Conservation (phyloP, 2,113 vertebrate genomes). For the Rhabdornis inornatus region DNA sequence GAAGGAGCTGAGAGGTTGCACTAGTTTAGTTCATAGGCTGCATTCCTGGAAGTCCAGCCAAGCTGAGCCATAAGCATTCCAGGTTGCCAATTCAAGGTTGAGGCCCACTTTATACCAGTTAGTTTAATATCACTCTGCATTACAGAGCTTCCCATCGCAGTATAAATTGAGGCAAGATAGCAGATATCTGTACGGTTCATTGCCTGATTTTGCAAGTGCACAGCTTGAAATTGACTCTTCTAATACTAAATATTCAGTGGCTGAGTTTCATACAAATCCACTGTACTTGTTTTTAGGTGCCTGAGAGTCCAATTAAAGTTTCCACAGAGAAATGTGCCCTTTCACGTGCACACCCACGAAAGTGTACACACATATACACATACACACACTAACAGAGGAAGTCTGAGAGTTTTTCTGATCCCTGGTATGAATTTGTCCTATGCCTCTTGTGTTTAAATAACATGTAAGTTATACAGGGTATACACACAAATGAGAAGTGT, state of each 20-base stretch:
- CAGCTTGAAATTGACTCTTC: background rate
- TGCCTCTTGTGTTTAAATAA: background rate
- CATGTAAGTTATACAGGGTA: background rate
- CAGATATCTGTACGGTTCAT: background rate
- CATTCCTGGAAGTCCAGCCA: background rate
- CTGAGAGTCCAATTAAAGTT: background rate
- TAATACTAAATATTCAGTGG: background rate
- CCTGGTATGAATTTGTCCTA: background rate
- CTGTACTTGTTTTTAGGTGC: background rate
- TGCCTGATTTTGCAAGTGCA: background rate
- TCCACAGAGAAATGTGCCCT: background rate
- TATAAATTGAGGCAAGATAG: background rate
- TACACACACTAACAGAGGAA: background rate
- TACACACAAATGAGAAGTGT: background rate
- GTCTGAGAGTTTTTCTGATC: background rate
- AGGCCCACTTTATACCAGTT: background rate
- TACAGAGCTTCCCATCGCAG: background rate
- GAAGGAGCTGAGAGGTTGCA: background rate
- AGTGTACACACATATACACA: background rate
- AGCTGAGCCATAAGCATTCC: background rate
- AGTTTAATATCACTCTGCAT: background rate
- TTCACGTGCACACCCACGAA: rapidly evolving
- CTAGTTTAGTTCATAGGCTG: background rate
- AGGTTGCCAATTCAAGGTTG: background rate
- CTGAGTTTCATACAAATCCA: background rate